Evolutionary conservation across 2,888 invertebrate genomes (phyloP), one percentile per base, ranked within the genome.

Genomic region (Litoditis marina): DNA sequence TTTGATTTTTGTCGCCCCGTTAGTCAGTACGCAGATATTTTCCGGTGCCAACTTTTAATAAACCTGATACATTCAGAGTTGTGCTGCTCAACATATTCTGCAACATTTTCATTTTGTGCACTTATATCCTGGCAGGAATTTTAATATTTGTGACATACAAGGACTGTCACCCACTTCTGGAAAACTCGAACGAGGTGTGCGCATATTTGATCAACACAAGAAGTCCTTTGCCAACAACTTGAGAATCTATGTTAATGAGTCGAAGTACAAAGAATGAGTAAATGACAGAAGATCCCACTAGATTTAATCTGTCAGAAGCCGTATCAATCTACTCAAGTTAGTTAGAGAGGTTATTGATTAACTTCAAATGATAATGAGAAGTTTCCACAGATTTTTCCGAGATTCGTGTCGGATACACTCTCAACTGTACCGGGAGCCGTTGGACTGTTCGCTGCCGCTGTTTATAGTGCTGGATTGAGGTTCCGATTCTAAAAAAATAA

Each of bases 1-100:
- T n/a, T n/a, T n/a, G n/a, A n/a, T n/a, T n/a, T n/a, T n/a, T n/a
- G n/a, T n/a, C n/a, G n/a, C n/a, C n/a, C n/a, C n/a, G n/a, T n/a
- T 8, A 31, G 2, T 22, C 32, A 1, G 2, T 32, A 13, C 7
- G 19, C n/a, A 32, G 8, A 22, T 3, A 5, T 2, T 49, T 27
- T 22, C 5, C 4, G 16, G n/a, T n/a, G n/a, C n/a, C n/a, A n/a
- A n/a, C n/a, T n/a, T n/a, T n/a, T n/a, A n/a, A n/a, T n/a, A n/a
- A n/a, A n/a, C n/a, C n/a, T n/a, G n/a, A n/a, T n/a, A 13, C 34
- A 63, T 68, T 65, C 56, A 80, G 80, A 51, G 74, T 76, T 16
- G 71, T 81, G 2, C 55, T 82, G 13, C 59, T 78, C 4, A 81
- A 82, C 55, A 73, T 78, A 46, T 69, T 77, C 0, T 71, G 75